A percentile compares a stretch with the other conserved stretches of the same genome.
Conservation (phyloP, 1,140 invertebrate genomes). For the Onthophagus taurus region DNA sequence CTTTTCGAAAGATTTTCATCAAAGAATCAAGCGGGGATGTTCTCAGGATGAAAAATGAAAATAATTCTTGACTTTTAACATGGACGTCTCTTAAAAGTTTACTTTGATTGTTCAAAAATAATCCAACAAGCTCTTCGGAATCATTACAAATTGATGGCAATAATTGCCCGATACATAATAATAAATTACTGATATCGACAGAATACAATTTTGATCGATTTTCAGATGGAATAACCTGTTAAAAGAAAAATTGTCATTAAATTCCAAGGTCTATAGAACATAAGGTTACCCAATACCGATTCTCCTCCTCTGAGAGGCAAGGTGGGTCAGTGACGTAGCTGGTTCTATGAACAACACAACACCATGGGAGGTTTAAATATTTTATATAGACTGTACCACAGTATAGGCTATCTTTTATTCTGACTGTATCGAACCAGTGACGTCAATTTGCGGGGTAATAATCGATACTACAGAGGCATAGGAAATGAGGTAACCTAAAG, state of each 20-base stretch:
- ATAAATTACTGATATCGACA: conserved; percentile 63
- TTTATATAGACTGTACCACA: too few relatives aligned
- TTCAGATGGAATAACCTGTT: conserved; percentile 50
- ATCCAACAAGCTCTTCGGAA: conserved; percentile 51
- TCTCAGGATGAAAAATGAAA: conserved; percentile 57
- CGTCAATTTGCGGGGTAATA: too few relatives aligned
- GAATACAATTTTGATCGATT: conserved; percentile 50
- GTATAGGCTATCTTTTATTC: too few relatives aligned
- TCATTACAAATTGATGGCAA: conserved; percentile 52
- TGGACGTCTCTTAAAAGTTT: conserved; percentile 64
- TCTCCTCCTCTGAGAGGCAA: too few relatives aligned
- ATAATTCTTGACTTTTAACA: conserved; percentile 65
- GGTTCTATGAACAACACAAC: too few relatives aligned
- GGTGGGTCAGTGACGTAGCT: too few relatives aligned
- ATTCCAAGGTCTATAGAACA: too few relatives aligned
- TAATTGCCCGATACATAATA: conserved; percentile 59
- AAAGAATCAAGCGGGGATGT: conserved; percentile 60
- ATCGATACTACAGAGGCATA: too few relatives aligned
- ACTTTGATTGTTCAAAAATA: conserved; percentile 44
- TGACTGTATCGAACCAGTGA: too few relatives aligned
- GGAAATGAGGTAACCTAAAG: too few relatives aligned
- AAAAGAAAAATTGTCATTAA: conserved; percentile 6
- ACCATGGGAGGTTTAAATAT: too few relatives aligned
- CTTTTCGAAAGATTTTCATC: conserved; percentile 55
- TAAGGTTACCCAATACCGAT: too few relatives aligned